Conservation (phyloP, 1,140 invertebrate species). For the Mercenaria mercenaria region DNA sequence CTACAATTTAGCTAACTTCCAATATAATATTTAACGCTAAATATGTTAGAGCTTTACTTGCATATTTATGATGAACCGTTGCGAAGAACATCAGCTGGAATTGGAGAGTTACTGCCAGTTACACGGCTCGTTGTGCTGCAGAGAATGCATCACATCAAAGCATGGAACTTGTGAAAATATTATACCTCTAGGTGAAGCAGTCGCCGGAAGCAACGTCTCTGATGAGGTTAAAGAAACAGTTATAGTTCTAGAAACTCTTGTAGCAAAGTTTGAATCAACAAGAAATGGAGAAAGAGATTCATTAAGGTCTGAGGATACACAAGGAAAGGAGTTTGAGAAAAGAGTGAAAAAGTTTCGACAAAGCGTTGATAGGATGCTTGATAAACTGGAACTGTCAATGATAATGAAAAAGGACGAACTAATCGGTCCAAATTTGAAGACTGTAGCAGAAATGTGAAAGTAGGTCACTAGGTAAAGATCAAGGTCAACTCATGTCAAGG, state of each 20-base stretch:
- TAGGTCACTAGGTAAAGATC: too few relatives aligned
- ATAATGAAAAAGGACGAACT: slow-evolving; percentile 56
- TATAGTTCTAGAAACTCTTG: background rate
- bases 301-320: background rate
- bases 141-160: slow-evolving; percentile 5
- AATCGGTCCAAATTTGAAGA: background rate
- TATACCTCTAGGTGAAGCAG: background rate
- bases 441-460: too few relatives aligned
- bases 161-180: slow-evolving; percentile 31
- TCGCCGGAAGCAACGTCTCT: background rate
- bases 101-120: slow-evolving; percentile 24
- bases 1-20: too few relatives aligned
- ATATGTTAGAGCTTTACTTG: too few relatives aligned
- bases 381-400: slow-evolving; percentile 46
- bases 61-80: slow-evolving; percentile 8
- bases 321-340: slow-evolving; percentile 46
- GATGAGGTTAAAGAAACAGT: background rate
- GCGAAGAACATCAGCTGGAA: slow-evolving; percentile 38
- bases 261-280: slow-evolving; percentile 36
- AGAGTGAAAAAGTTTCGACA: slow-evolving; percentile 52
- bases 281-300: slow-evolving; percentile 26
- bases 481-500: too few relatives aligned
- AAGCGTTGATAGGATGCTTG: slow-evolving; percentile 53
- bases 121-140: slow-evolving; percentile 36
- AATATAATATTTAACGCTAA: too few relatives aligned